phyloP scores from a whole-genome alignment of 2,113 vertebrate species.

The Verasper variegatus region DNA sequence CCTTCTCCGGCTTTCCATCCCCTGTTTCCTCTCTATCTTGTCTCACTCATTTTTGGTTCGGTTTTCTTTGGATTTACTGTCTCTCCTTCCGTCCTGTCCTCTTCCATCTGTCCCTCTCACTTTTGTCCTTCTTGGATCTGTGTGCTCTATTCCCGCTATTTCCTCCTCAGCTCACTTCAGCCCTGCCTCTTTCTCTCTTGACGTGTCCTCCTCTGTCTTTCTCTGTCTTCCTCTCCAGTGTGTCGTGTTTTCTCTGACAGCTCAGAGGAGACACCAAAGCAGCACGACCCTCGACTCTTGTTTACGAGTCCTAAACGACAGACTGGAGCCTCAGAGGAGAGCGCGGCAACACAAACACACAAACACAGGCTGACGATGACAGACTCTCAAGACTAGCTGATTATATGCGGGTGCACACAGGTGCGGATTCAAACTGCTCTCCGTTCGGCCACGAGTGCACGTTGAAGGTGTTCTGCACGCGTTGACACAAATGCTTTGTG shows the following conservation, averaged over 20 bases:
- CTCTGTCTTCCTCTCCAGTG: conserved; percentile 1
- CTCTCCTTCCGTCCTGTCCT: not conserved
- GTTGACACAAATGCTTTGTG: conserved; percentile 8
- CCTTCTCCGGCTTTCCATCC: too few relatives aligned
- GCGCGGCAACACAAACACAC: conserved; percentile 40
- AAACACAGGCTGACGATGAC: conserved; percentile 39
- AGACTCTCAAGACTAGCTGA: conserved; percentile 33
- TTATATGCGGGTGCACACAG: conserved; percentile 29
- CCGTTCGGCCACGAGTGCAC: conserved; percentile 24
- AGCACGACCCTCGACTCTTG: conserved; percentile 64
- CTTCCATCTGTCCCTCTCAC: not conserved
- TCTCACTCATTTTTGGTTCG: too few relatives aligned
- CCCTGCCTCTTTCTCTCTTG: conserved; percentile 20
- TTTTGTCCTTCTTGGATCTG: not conserved
- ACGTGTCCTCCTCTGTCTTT: conserved; percentile 29
- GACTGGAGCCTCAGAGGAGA: conserved; percentile 44
- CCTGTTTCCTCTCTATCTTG: too few relatives aligned
- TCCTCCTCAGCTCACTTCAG: not conserved
- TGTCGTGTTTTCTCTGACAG: conserved; percentile 47
- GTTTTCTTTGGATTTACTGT: too few relatives aligned
- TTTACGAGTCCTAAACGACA: conserved; percentile 63
- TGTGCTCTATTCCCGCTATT: not conserved
- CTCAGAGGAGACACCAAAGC: conserved; percentile 68
- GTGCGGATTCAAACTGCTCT: conserved; percentile 39
- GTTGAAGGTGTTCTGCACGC: not conserved